phyloP scores from a whole-genome alignment of 2,888 invertebrate genomes.

The Amphipoea lucens region DNA sequence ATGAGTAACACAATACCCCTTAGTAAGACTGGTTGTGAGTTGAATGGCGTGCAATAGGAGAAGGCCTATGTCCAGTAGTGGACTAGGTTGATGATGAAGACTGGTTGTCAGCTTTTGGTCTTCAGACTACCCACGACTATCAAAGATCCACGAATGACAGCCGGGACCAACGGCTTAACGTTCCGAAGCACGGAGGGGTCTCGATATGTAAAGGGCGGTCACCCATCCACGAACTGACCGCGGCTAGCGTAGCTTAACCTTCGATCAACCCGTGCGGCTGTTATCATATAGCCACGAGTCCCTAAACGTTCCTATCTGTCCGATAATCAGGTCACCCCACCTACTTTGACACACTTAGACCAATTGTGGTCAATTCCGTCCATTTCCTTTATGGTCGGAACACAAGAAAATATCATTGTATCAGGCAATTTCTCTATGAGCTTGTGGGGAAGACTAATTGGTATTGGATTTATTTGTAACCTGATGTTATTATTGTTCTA shows the following conservation, averaged over 20 bases:
- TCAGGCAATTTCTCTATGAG: slow-evolving; percentile 27
- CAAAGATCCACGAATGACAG: neutral
- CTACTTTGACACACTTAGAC: neutral
- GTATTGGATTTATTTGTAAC: slow-evolving; percentile 20
- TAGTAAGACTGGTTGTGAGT: neutral
- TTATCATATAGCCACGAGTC: neutral
- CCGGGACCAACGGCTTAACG: neutral
- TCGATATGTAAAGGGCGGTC: neutral
- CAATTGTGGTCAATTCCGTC: slow-evolving; percentile 11
- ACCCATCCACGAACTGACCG: neutral
- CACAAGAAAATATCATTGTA: slow-evolving; percentile 42
- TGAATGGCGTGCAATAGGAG: no score
- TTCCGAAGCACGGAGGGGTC: neutral
- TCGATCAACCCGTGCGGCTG: neutral
- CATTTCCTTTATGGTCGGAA: slow-evolving; percentile 26
- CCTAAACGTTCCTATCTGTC: neutral
- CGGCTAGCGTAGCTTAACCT: neutral
- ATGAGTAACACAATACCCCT: neutral
- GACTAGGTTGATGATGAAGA: neutral
- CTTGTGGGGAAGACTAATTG: slow-evolving; percentile 26
- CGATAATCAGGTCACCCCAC: slow-evolving; percentile 6
- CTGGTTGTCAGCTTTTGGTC: neutral
- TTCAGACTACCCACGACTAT: neutral
- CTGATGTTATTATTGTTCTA: slow-evolving; percentile 25
- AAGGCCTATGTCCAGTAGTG: no score